Evolutionary conservation across 2,888 invertebrate genomes (phyloP).

Genomic region (Gandaritis pyraliata): DNA sequence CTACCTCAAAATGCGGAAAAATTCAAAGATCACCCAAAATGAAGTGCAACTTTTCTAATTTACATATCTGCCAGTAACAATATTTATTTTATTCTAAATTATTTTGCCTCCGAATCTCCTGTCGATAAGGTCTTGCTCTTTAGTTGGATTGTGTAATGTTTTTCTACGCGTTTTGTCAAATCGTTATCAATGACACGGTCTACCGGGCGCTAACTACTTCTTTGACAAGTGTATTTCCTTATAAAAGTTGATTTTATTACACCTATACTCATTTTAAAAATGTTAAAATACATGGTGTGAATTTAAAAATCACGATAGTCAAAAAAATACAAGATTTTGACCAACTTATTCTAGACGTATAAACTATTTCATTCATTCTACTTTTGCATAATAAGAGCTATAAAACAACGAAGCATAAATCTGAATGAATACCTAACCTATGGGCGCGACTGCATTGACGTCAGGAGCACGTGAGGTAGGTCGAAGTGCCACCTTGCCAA

Average conservation of each 20-base stretch:
- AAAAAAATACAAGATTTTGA: no score
- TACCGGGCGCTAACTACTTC: neutral
- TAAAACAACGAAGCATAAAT: slow-evolving; percentile 6
- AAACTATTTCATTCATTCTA: neutral
- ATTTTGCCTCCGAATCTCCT: slow-evolving; percentile 5
- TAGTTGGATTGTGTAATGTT: slow-evolving; percentile 10
- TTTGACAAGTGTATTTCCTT: no score
- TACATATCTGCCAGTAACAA: neutral
- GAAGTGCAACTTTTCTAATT: neutral
- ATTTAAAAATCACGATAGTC: no score
- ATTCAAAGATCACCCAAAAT: no score
- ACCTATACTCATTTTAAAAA: no score
- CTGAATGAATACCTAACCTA: slow-evolving; percentile 1
- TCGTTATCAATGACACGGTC: slow-evolving; percentile 11
- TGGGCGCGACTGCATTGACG: slow-evolving; percentile 54
- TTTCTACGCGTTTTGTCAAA: slow-evolving; percentile 15
- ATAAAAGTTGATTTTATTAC: no score
- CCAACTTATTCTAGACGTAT: neutral
- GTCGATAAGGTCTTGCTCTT: slow-evolving; percentile 11
- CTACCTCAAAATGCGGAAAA: no score
- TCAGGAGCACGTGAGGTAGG: slow-evolving; percentile 63
- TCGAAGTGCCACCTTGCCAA: slow-evolving; percentile 61
- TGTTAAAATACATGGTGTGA: no score
- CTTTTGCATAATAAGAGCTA: neutral
- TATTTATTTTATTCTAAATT: slow-evolving; percentile 1